These are phyloP conservation scores for Pseudoips prasinana DNA, from an alignment of 2,888 invertebrate species.

Conservation along the genomic window DNA sequence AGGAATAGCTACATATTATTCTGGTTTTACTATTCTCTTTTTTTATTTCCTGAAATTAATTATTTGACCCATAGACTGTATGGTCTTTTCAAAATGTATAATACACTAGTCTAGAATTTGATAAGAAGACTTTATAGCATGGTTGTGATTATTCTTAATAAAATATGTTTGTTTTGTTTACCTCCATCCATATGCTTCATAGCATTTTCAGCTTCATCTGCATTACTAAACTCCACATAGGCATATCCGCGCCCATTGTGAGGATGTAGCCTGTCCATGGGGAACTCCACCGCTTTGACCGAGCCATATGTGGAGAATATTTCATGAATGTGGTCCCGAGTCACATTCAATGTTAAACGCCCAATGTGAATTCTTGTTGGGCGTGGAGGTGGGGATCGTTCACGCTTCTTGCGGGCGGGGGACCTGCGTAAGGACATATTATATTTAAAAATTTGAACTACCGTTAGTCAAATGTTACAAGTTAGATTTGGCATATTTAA, in stretches of 20 bases:
- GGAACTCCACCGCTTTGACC: conserved; percentile 94
- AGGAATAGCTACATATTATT: no score
- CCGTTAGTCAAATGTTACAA: no score
- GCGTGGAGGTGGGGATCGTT: conserved; percentile 94
- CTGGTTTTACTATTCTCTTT: no score
- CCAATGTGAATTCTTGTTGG: conserved; percentile 97
- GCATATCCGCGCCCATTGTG: conserved; percentile 96
- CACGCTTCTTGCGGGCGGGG: conserved; percentile 85
- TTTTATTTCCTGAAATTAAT: no score
- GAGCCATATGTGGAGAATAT: conserved; percentile 95
- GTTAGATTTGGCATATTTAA: no score
- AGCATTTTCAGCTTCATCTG: conserved; percentile 98
- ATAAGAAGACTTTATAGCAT: no score
- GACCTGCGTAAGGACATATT: conserved; percentile 69
- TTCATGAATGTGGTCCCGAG: conserved; percentile 93
- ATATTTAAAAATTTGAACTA: no score
- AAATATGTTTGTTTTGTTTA: no score
- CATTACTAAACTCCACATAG: conserved; percentile 95
- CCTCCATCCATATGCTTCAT: conserved; percentile 99
- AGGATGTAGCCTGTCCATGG: conserved; percentile 92
- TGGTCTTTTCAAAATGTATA: no score
- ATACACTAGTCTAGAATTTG: no score
- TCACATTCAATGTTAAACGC: conserved; percentile 94
- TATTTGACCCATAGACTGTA: no score
- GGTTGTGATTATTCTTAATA: no score